Evolutionary conservation across 2,113 vertebrate species (phyloP).

Genomic region (Myiozetetes cayanensis): DNA sequence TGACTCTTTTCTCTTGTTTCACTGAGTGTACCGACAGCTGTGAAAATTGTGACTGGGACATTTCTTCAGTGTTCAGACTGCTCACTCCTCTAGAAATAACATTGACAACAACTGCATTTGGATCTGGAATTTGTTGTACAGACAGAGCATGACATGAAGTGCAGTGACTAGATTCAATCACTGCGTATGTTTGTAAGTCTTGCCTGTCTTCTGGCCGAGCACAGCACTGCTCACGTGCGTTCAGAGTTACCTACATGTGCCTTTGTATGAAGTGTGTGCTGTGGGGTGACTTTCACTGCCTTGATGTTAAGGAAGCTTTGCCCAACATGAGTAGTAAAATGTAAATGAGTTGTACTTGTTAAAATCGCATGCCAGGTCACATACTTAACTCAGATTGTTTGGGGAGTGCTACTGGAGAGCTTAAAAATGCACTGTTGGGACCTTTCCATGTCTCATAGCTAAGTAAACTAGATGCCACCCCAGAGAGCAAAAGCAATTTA

Average conservation of each 20-base stretch:
- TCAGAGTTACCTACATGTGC: neutral
- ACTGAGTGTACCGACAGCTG: neutral
- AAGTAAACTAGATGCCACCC: neutral
- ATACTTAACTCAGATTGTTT: neutral
- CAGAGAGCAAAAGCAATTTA: slow-evolving; percentile 3
- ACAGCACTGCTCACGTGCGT: neutral
- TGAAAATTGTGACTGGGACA: neutral
- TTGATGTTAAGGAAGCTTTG: neutral
- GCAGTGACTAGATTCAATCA: neutral
- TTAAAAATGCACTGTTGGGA: neutral
- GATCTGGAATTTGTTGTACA: neutral
- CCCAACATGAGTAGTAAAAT: neutral
- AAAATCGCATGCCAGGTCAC: neutral
- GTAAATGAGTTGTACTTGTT: neutral
- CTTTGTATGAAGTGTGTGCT: neutral
- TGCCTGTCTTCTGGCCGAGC: neutral
- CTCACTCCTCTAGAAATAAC: neutral
- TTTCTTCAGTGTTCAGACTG: neutral
- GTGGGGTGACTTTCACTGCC: neutral
- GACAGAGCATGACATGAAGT: neutral
- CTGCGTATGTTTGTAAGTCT: neutral
- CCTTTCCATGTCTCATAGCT: neutral
- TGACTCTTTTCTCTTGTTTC: neutral
- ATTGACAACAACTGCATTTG: neutral
- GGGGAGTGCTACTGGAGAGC: neutral